phyloP scores from a whole-genome alignment of 2,113 vertebrate species.

The Paralichthys olivaceus region DNA sequence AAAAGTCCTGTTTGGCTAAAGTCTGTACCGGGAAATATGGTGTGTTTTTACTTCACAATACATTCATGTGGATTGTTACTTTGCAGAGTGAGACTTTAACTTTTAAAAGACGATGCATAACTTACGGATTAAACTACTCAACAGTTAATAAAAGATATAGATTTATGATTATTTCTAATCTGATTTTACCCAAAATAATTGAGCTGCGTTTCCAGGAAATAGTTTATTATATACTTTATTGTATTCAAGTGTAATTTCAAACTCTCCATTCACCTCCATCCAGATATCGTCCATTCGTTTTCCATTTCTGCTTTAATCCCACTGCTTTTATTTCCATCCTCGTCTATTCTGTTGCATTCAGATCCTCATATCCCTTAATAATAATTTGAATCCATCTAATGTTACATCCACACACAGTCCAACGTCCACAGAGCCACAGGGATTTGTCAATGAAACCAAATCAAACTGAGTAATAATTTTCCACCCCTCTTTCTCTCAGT shows the following conservation, averaged over 20 bases:
- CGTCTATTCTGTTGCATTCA: background rate
- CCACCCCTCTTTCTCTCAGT: constrained; percentile 43
- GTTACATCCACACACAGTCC: background rate
- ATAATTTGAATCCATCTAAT: background rate
- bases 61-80: background rate
- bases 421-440: background rate
- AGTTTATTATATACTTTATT: too few relatives aligned
- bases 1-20: constrained; percentile 21
- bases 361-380: background rate
- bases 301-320: too few relatives aligned
- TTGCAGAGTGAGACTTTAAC: background rate
- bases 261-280: too few relatives aligned
- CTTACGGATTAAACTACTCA: background rate
- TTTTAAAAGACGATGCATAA: constrained; percentile 1
- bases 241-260: too few relatives aligned
- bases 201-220: too few relatives aligned
- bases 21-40: constrained; percentile 4
- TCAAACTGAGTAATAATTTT: constrained; percentile 21
- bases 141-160: background rate
- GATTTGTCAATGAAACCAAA: background rate
- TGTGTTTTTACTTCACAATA: background rate
- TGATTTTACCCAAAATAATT: too few relatives aligned
- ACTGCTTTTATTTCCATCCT: background rate
- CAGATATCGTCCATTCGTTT: too few relatives aligned
- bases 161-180: too few relatives aligned